These are phyloP conservation scores for Acanthosepion pharaonis DNA, from an alignment of 2,888 invertebrate species.

Conservation along the genomic window DNA sequence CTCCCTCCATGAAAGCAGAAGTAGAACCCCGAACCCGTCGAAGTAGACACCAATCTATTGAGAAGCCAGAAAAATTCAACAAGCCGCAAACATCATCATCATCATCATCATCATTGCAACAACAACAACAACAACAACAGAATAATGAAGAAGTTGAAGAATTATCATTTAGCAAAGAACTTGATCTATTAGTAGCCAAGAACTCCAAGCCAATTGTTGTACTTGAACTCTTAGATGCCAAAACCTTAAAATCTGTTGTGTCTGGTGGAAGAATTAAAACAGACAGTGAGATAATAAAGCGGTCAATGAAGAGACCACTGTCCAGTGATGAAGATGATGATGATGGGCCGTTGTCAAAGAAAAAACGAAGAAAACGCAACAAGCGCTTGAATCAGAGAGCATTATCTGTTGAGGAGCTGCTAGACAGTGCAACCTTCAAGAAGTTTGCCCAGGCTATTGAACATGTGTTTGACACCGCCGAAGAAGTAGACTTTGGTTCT, in stretches of 20 bases:
- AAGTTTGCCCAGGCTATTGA: conserved; percentile 94
- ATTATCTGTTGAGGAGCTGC: conserved; percentile 84
- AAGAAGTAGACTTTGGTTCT: conserved; percentile 86
- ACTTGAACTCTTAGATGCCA: conserved; percentile 79
- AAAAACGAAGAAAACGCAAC: conserved; percentile 67
- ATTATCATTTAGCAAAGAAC: conserved; percentile 39
- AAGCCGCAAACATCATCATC: neutral
- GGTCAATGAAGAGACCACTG: neutral
- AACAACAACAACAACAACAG: conserved; percentile 22
- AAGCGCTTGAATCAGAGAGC: conserved; percentile 61
- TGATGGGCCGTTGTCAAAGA: conserved; percentile 51
- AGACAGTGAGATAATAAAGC: neutral
- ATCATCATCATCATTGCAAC: neutral
- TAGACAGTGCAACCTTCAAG: conserved; percentile 96
- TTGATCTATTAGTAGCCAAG: conserved; percentile 46
- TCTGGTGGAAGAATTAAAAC: conserved; percentile 57
- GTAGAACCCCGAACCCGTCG: neutral
- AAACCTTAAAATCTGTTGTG: conserved; percentile 63
- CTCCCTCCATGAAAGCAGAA: neutral
- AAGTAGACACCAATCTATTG: neutral
- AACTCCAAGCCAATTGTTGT: conserved; percentile 79
- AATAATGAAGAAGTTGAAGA: conserved; percentile 25
- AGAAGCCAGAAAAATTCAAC: conserved; percentile 5
- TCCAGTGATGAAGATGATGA: conserved; percentile 54
- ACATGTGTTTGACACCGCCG: conserved; percentile 91